Conservation (phyloP, 2,113 vertebrate genomes). For the Chiloscyllium plagiosum region DNA sequence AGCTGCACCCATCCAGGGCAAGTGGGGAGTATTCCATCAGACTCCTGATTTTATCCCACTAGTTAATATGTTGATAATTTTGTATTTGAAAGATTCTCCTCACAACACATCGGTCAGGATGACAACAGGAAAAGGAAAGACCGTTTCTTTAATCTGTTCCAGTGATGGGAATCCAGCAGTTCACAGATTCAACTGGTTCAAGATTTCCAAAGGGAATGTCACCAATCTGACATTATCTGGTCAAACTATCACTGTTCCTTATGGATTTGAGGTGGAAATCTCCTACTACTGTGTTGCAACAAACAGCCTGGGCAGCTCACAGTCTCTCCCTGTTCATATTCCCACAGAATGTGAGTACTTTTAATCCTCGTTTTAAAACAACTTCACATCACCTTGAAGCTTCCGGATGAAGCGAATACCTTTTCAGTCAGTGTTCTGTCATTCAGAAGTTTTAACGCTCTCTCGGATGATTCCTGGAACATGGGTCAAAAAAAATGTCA, state of each 20-base stretch:
- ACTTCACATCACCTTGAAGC: too few relatives aligned
- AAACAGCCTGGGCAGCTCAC: background rate
- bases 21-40: too few relatives aligned
- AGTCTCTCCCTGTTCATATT: background rate
- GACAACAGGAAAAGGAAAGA: background rate
- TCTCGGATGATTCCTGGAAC: background rate
- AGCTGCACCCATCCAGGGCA: too few relatives aligned
- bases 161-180: background rate
- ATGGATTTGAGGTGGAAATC: background rate
- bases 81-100: background rate
- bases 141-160: background rate
- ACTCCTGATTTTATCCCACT: background rate
- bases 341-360: background rate
- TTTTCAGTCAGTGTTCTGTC: too few relatives aligned
- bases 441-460: background rate
- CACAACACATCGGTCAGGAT: background rate
- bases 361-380: background rate
- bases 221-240: background rate
- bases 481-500: background rate
- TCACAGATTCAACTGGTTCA: background rate
- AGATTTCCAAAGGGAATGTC: background rate
- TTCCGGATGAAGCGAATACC: too few relatives aligned
- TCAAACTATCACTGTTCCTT: background rate
- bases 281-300: background rate
- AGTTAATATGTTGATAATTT: background rate